Percentiles rank a stretch among this genome's conserved stretches.
Conservation (phyloP, 2,113 vertebrate genomes). For the Neotoma lepida region DNA sequence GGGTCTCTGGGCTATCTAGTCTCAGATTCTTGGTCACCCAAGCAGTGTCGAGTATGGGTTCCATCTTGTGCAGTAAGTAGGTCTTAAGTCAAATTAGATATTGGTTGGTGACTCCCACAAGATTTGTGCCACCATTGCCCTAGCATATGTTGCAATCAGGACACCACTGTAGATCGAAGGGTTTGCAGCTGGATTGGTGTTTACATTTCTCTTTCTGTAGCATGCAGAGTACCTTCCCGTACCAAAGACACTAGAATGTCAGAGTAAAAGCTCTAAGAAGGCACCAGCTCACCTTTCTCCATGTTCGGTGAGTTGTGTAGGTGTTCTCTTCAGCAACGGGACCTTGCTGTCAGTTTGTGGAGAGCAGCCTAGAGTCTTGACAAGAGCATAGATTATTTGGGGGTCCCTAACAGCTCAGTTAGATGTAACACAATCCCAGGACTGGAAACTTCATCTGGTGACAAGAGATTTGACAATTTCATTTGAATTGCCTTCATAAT, state of each 20-base stretch:
- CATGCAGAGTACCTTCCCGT: background rate
- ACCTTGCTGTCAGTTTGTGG: background rate
- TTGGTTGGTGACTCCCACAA: background rate
- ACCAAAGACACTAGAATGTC: background rate
- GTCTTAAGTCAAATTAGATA: background rate
- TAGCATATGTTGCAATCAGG: background rate
- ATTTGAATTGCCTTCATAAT: background rate
- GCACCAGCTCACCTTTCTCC: background rate
- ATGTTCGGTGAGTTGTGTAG: background rate
- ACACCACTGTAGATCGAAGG: background rate
- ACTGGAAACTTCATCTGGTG: background rate
- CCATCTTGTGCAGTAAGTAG: background rate
- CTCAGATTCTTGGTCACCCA: background rate
- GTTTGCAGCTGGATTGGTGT: background rate
- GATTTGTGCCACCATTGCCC: background rate
- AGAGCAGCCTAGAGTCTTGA: background rate
- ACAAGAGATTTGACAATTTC: background rate
- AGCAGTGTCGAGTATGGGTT: background rate
- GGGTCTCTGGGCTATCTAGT: background rate
- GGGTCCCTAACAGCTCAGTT: background rate
- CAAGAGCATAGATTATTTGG: background rate
- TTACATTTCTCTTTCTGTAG: background rate
- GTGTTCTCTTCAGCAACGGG: background rate
- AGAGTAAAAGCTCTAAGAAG: background rate
- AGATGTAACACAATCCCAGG: background rate